phyloP scores from a whole-genome alignment of 2,113 vertebrate species.

The Pseudopipra pipra region DNA sequence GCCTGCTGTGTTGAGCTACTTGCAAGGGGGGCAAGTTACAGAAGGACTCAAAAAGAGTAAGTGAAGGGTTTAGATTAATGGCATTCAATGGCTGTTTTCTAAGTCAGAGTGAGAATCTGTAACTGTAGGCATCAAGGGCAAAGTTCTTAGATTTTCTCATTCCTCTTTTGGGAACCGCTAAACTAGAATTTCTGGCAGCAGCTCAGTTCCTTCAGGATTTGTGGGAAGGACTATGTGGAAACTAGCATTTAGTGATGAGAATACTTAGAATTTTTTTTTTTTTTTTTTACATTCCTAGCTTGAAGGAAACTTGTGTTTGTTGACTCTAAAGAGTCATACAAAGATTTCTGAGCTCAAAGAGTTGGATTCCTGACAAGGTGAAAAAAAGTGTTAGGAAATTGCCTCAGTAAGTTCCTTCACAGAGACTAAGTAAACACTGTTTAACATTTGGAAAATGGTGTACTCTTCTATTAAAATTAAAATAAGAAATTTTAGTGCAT shows the following conservation, averaged over 20 bases:
- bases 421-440: background rate
- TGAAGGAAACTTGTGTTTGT: background rate
- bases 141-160: conserved; percentile 3
- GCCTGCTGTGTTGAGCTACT: background rate
- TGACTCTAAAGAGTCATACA: background rate
- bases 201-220: background rate
- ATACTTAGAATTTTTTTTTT: background rate
- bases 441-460: background rate
- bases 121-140: background rate
- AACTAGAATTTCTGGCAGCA: background rate
- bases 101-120: background rate
- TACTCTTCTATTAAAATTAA: background rate
- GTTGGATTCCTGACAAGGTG: background rate
- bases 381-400: background rate
- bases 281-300: background rate
- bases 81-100: background rate
- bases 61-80: background rate
- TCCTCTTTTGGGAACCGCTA: background rate
- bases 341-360: background rate
- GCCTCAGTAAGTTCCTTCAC: background rate
- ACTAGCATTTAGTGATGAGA: background rate
- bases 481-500: background rate
- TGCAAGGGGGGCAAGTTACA: background rate
- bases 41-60: background rate
- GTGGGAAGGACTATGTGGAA: background rate